Conservation (phyloP, 2,888 invertebrate genomes). For the Stenoptilia bipunctidactyla region DNA sequence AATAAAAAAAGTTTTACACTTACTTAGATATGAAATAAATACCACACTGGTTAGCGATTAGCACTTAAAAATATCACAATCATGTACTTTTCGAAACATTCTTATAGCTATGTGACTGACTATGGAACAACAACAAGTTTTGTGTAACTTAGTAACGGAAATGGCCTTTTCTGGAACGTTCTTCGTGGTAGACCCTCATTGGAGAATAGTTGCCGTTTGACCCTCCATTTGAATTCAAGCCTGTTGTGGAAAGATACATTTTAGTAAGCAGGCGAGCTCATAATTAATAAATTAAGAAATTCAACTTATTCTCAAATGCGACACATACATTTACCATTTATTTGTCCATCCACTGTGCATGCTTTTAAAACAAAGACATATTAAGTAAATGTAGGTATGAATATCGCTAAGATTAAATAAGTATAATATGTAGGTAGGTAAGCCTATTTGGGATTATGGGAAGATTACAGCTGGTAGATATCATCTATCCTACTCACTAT, state of each 20-base stretch:
- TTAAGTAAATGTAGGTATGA: too few relatives aligned
- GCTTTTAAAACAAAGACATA: constrained; percentile 38
- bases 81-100: constrained; percentile 25
- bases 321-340: constrained; percentile 51
- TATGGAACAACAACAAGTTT: background rate
- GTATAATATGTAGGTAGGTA: too few relatives aligned
- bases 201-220: constrained; percentile 82
- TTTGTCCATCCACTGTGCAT: constrained; percentile 62
- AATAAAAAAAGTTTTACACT: constrained; percentile 29
- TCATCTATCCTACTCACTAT: too few relatives aligned
- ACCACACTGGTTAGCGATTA: constrained; percentile 23
- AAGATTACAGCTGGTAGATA: too few relatives aligned
- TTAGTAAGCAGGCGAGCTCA: background rate
- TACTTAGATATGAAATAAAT: constrained; percentile 24
- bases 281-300: background rate
- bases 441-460: too few relatives aligned
- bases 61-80: constrained; percentile 53
- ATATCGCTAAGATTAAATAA: too few relatives aligned
- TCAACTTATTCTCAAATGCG: background rate
- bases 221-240: constrained; percentile 71
- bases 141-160: constrained; percentile 77
- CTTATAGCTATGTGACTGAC: background rate
- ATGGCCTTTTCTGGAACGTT: constrained; percentile 83
- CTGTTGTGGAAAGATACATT: constrained; percentile 47
- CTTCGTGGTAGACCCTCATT: constrained; percentile 84